These are phyloP conservation scores for Notiomystis cincta DNA, from an alignment of 2,113 vertebrate species.

Conservation along the genomic window DNA sequence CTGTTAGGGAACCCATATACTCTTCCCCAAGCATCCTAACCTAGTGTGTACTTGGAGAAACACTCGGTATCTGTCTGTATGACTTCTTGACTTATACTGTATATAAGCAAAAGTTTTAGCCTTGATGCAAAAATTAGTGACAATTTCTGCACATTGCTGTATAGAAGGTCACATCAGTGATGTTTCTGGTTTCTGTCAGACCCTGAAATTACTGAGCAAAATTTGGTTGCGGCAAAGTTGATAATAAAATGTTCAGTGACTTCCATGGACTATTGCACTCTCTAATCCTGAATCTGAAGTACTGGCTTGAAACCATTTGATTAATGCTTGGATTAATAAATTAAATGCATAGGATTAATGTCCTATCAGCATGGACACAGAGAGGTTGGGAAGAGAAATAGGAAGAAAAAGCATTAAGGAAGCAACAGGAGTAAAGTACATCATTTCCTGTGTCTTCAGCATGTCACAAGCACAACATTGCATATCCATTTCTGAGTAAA, in stretches of 20 bases:
- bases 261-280: neutral
- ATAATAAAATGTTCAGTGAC: neutral
- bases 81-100: neutral
- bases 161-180: neutral
- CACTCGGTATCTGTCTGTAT: neutral
- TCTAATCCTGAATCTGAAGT: neutral
- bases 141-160: neutral
- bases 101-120: neutral
- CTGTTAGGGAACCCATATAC: neutral
- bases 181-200: neutral
- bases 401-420: neutral
- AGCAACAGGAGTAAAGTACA: neutral
- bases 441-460: neutral
- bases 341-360: no score
- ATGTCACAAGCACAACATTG: neutral
- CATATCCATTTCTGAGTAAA: neutral
- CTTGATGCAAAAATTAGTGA: neutral
- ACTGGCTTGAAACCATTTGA: neutral
- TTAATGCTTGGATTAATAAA: no score
- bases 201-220: neutral
- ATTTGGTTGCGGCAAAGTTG: neutral
- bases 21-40: neutral
- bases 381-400: neutral
- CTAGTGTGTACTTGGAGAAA: neutral
- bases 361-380: neutral